Evolutionary conservation across 2,797 vertebrate genomes (phyloP).

Genomic region (Gambusia yucatana): DNA sequence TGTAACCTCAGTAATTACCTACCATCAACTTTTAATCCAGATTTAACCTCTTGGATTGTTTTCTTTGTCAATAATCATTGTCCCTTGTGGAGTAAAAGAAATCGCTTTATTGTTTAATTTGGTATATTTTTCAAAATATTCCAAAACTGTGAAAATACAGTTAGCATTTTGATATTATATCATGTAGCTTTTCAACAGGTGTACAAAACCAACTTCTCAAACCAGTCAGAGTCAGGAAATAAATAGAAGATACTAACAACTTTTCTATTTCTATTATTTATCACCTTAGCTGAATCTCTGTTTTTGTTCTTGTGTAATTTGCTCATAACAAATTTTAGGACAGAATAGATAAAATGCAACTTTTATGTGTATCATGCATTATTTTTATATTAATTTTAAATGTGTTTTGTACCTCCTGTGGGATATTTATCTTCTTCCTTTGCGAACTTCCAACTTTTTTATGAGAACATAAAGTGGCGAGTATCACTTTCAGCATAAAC

Average conservation of each 20-base stretch:
- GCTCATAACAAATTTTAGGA: neutral
- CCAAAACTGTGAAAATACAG: neutral
- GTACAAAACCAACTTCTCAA: neutral
- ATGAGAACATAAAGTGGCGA: conserved; percentile 30
- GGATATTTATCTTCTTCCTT: conserved; percentile 56
- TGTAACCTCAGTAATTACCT: no score
- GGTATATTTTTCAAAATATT: neutral
- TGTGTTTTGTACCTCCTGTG: conserved; percentile 19
- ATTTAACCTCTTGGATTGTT: neutral
- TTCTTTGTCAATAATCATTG: neutral
- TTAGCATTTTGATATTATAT: neutral
- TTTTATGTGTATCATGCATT: conserved; percentile 22
- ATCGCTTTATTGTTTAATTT: neutral
- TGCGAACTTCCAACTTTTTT: conserved; percentile 31
- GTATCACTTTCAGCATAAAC: conserved; percentile 34
- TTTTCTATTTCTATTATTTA: neutral
- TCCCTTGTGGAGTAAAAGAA: neutral
- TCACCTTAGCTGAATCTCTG: neutral
- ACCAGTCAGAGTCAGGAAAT: neutral
- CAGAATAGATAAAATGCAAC: conserved; percentile 19
- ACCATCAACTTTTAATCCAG: neutral
- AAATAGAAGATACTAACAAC: neutral
- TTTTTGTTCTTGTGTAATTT: neutral
- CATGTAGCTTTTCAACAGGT: neutral
- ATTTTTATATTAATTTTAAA: conserved; percentile 15